Percentiles rank a stretch among this genome's conserved stretches.
These are phyloP conservation scores for Lagenorhynchus albirostris DNA, from an alignment of 2,113 vertebrate species.

Conservation along the genomic window DNA sequence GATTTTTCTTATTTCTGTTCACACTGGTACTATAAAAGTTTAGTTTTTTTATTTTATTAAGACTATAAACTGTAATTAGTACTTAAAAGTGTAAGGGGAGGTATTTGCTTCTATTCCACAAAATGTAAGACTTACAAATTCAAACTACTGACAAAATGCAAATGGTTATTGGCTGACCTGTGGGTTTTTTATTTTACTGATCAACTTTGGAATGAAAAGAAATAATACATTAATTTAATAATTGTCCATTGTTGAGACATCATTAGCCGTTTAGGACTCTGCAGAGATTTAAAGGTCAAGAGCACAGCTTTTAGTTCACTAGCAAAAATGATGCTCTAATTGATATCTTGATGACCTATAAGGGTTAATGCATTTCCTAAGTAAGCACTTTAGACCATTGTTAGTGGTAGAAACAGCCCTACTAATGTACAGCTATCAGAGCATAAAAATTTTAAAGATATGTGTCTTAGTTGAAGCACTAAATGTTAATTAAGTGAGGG, in stretches of 20 bases:
- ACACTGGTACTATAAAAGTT: background rate
- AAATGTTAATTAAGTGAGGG: constrained; percentile 66
- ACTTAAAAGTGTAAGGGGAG: background rate
- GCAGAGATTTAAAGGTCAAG: constrained; percentile 51
- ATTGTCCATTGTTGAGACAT: constrained; percentile 41
- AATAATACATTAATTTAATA: constrained; percentile 40
- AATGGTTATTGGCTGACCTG: background rate
- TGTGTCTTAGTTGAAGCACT: constrained; percentile 51
- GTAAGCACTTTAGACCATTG: constrained; percentile 52
- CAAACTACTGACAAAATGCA: background rate
- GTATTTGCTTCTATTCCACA: background rate
- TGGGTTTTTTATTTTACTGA: constrained; percentile 53
- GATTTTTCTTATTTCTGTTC: constrained; percentile 18
- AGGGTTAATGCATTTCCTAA: constrained; percentile 48
- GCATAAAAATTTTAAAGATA: constrained; percentile 54
- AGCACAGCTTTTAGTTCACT: constrained; percentile 42
- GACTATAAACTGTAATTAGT: background rate
- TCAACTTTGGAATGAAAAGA: constrained; percentile 40
- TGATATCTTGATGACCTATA: constrained; percentile 46
- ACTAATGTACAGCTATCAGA: constrained; percentile 44
- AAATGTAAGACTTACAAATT: background rate
- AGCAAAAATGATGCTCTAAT: constrained; percentile 37
- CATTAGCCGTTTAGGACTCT: constrained; percentile 3
- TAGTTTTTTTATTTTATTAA: background rate
- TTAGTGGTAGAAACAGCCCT: constrained; percentile 36